A percentile compares a stretch with the other conserved stretches of the same genome.
Evolutionary conservation across 2,113 vertebrate genomes (phyloP).

Genomic region (Varanus salvator): DNA sequence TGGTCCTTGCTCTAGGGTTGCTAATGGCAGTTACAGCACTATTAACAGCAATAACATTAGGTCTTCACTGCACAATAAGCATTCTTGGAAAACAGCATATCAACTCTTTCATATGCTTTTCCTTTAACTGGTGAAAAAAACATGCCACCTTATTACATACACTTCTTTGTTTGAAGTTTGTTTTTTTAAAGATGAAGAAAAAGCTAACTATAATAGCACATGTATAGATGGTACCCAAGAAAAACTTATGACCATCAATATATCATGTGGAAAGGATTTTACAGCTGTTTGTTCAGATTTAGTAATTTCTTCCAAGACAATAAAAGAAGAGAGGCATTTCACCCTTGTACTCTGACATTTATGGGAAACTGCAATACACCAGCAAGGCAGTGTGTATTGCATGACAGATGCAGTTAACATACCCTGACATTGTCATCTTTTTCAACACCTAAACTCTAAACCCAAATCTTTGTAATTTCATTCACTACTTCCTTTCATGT

Average conservation of each 20-base stretch:
- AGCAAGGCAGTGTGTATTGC: neutral
- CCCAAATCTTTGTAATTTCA: neutral
- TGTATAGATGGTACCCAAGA: slow-evolving; percentile 35
- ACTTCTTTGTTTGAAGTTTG: slow-evolving; percentile 1
- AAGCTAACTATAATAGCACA: slow-evolving; percentile 39
- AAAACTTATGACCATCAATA: slow-evolving; percentile 40
- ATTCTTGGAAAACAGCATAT: neutral
- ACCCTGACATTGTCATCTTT: neutral
- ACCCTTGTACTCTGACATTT: slow-evolving; percentile 30
- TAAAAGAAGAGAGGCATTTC: slow-evolving; percentile 22
- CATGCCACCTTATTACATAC: slow-evolving; percentile 42
- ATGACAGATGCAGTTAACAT: neutral
- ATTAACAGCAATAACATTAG: neutral
- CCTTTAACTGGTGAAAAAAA: slow-evolving; percentile 28
- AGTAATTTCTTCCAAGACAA: slow-evolving; percentile 37
- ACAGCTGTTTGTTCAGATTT: slow-evolving; percentile 54
- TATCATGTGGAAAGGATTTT: slow-evolving; percentile 39
- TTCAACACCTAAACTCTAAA: neutral
- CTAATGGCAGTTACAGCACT: neutral
- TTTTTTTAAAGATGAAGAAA: slow-evolving; percentile 43
- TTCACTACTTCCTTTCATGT: neutral
- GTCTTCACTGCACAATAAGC: neutral
- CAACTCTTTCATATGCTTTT: slow-evolving; percentile 6
- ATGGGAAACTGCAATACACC: slow-evolving; percentile 22
- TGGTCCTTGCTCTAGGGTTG: neutral